Evolutionary conservation across 2,797 vertebrate species (phyloP).

Genomic region (Tinamus major): DNA sequence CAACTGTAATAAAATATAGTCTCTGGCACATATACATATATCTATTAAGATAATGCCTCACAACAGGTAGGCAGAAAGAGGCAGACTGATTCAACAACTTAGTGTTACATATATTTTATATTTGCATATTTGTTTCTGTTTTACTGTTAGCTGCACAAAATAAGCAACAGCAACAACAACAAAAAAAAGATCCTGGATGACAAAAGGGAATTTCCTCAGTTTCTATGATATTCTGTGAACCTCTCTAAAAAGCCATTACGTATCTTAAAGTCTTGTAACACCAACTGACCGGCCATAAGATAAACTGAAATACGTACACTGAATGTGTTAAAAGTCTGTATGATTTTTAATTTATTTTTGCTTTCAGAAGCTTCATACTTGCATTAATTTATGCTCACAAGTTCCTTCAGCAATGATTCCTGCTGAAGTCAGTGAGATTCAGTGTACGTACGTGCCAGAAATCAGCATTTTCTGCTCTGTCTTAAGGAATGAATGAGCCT

Average conservation of each 20-base stretch:
- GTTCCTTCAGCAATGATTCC: not conserved
- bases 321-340: not conserved
- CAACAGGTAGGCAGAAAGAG: slow-evolving; percentile 3
- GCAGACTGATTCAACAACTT: slow-evolving; percentile 6
- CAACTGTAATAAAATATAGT: slow-evolving; percentile 40
- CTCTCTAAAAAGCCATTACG: not conserved
- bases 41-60: slow-evolving; percentile 4
- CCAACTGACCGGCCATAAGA: not conserved
- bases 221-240: not conserved
- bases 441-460: not conserved
- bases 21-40: slow-evolving; percentile 4
- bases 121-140: slow-evolving; percentile 16
- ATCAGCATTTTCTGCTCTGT: not conserved
- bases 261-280: not conserved
- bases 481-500: not conserved
- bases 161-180: not conserved
- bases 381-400: not conserved
- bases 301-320: not conserved
- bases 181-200: not conserved
- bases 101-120: not conserved
- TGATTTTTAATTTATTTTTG: not conserved
- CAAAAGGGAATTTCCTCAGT: not conserved
- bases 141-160: not conserved
- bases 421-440: not conserved
- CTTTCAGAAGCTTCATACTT: not conserved